Percentiles rank a stretch among this genome's conserved stretches.
Evolutionary conservation across 2,797 vertebrate genomes (phyloP).

Genomic region (Phataginus tricuspis): DNA sequence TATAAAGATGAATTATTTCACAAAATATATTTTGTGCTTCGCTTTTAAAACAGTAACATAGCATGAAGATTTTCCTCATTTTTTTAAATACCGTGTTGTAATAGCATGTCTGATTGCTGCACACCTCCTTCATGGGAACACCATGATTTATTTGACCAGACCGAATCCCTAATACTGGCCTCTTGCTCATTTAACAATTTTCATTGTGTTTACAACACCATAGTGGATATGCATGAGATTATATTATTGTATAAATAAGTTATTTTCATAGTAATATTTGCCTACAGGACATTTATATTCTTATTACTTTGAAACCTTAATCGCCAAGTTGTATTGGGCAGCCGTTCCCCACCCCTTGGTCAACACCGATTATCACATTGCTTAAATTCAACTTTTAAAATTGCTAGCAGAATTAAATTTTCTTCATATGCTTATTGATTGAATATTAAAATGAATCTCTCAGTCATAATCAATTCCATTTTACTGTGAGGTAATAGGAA

Average conservation of each 20-base stretch:
- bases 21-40: neutral
- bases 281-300: neutral
- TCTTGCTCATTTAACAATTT: neutral
- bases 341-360: neutral
- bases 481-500: neutral
- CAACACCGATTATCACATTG: neutral
- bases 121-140: neutral
- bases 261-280: neutral
- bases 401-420: neutral
- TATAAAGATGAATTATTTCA: neutral
- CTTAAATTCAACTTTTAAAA: conserved; percentile 29
- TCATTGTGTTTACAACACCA: neutral
- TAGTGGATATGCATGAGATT: neutral
- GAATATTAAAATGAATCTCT: neutral
- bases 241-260: neutral
- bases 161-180: neutral
- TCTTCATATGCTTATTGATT: conserved; percentile 7
- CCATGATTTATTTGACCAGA: neutral
- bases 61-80: neutral
- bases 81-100: neutral
- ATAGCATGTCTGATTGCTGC: neutral
- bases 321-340: neutral
- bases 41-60: neutral
- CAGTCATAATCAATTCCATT: neutral
- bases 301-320: neutral